Conservation (phyloP, 2,113 vertebrate genomes). For the Rynchops niger region DNA sequence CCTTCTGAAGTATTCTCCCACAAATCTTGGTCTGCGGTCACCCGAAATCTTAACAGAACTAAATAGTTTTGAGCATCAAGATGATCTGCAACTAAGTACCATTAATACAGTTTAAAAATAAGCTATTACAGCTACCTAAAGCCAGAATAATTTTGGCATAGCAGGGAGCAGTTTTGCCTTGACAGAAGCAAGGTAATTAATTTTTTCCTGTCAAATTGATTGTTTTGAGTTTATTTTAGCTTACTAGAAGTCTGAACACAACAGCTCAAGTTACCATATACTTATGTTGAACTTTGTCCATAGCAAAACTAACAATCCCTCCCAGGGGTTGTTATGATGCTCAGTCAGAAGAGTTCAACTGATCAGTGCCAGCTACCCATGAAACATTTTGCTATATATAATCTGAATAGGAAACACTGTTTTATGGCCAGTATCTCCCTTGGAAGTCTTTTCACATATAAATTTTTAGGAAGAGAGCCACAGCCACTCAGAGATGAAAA, state of each 20-base stretch:
- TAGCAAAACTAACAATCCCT: neutral
- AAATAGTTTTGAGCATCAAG: neutral
- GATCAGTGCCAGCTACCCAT: neutral
- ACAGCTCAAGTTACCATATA: neutral
- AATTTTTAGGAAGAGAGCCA: neutral
- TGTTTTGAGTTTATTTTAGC: neutral
- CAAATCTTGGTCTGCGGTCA: neutral
- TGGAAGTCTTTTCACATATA: neutral
- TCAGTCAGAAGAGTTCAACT: neutral
- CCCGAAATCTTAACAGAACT: neutral
- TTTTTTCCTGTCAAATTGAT: neutral
- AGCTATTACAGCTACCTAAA: neutral
- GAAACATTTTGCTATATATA: neutral
- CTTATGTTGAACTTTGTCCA: neutral
- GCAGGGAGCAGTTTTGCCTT: neutral
- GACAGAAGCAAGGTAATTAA: neutral
- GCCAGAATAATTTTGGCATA: neutral
- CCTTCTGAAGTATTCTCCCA: neutral
- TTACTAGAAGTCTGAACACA: neutral
- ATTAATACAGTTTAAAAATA: neutral
- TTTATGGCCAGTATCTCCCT: neutral
- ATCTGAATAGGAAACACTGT: neutral
- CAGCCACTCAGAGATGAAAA: neutral
- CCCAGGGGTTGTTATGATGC: neutral
- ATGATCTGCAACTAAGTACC: neutral